Conservation (phyloP, 2,113 vertebrate genomes). For the Hystrix brachyura region DNA sequence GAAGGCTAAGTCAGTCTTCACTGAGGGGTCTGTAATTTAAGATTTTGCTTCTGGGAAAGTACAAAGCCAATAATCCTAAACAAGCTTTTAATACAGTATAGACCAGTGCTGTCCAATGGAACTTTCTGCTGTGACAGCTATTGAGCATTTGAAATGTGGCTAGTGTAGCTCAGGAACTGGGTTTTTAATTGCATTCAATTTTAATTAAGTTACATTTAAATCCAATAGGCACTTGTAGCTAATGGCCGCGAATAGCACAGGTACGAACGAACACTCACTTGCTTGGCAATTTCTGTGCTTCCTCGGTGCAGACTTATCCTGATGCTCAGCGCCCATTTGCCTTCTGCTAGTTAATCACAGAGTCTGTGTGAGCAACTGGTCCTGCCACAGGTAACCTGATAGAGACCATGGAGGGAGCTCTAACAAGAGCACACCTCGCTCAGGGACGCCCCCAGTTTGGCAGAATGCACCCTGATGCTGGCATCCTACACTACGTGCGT, state of each 20-base stretch:
- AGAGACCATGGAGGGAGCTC: neutral
- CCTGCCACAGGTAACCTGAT: neutral
- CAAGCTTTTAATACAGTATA: neutral
- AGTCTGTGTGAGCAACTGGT: neutral
- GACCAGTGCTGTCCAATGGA: neutral
- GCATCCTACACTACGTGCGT: neutral
- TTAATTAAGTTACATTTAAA: constrained; percentile 53
- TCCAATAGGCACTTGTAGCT: neutral
- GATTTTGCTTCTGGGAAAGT: constrained; percentile 18
- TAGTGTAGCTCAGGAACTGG: neutral
- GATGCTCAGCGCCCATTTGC: neutral
- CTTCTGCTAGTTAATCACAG: neutral
- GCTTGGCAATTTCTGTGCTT: neutral
- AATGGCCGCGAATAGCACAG: neutral
- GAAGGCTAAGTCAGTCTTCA: neutral
- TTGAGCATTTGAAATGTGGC: neutral
- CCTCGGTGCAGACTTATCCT: neutral
- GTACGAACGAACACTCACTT: neutral
- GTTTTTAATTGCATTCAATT: constrained; percentile 26
- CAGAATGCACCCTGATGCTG: neutral
- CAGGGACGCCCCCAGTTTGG: neutral
- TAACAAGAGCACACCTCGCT: neutral
- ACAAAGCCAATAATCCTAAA: neutral
- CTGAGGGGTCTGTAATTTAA: neutral
- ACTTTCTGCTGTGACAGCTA: neutral